Percentiles rank a stretch among this genome's conserved stretches.
Conservation (phyloP, 2,113 vertebrate genomes). For the Aspidoscelis tigris region DNA sequence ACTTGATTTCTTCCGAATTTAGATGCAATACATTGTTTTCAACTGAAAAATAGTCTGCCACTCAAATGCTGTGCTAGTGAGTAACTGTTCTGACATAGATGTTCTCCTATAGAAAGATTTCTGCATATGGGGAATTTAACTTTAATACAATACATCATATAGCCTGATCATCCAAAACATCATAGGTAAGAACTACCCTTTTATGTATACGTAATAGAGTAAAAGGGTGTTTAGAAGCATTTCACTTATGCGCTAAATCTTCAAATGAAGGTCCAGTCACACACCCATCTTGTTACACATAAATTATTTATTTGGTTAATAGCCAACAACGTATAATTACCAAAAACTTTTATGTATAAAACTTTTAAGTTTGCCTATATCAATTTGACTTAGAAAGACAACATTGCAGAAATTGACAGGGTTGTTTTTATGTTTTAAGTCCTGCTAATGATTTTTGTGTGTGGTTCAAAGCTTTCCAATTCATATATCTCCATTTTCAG, state of each 20-base stretch:
- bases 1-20: neutral
- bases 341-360: neutral
- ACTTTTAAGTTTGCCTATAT: neutral
- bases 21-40: fast-evolving
- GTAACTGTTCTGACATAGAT: neutral
- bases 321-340: neutral
- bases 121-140: neutral
- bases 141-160: neutral
- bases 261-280: slow-evolving; percentile 2
- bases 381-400: slow-evolving; percentile 19
- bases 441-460: slow-evolving; percentile 12
- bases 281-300: slow-evolving; percentile 20
- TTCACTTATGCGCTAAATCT: neutral
- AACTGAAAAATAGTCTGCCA: neutral
- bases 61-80: neutral
- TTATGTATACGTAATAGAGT: neutral
- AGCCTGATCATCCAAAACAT: neutral
- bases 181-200: neutral
- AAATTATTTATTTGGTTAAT: neutral
- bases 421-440: slow-evolving; percentile 7
- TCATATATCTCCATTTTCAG: neutral
- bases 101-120: neutral
- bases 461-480: neutral
- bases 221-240: neutral
- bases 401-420: neutral